Conservation (phyloP, 2,888 invertebrate genomes). For the Microctonus brassicae region DNA sequence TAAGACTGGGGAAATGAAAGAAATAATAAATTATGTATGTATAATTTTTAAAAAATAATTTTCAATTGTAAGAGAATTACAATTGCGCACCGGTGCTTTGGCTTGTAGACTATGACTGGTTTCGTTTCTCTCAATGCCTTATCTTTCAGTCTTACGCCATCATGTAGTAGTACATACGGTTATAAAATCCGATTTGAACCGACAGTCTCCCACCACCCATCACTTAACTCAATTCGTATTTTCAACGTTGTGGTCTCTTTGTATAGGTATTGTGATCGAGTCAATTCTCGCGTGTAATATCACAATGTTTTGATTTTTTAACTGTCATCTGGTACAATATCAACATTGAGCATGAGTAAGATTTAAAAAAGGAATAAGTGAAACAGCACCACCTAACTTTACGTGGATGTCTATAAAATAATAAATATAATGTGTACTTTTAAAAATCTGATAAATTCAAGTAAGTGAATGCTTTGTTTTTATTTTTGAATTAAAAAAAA, state of each 20-base stretch:
- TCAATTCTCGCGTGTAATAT: background rate
- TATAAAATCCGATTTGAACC: constrained; percentile 23
- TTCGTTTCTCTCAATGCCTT: constrained; percentile 5
- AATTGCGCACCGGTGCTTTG: background rate
- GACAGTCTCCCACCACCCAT: constrained; percentile 7
- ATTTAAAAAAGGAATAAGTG: background rate
- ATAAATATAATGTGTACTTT: too few species aligned
- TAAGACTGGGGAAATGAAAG: background rate
- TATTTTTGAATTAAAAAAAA: too few species aligned
- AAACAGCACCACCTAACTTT: background rate
- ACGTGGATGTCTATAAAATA: background rate
- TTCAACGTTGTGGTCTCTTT: background rate
- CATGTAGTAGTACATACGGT: constrained; percentile 7
- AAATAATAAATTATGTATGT: too few species aligned
- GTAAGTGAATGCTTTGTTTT: too few species aligned
- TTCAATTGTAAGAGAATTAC: background rate
- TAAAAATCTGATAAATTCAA: background rate
- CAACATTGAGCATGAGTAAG: background rate
- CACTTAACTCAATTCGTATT: background rate
- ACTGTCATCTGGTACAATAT: background rate
- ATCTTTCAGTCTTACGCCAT: constrained; percentile 24
- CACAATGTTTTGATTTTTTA: background rate
- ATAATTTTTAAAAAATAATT: too few species aligned
- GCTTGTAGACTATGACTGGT: background rate
- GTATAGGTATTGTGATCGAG: background rate